Conservation (phyloP, 1,140 invertebrate species). For the Drosophila willistoni region DNA sequence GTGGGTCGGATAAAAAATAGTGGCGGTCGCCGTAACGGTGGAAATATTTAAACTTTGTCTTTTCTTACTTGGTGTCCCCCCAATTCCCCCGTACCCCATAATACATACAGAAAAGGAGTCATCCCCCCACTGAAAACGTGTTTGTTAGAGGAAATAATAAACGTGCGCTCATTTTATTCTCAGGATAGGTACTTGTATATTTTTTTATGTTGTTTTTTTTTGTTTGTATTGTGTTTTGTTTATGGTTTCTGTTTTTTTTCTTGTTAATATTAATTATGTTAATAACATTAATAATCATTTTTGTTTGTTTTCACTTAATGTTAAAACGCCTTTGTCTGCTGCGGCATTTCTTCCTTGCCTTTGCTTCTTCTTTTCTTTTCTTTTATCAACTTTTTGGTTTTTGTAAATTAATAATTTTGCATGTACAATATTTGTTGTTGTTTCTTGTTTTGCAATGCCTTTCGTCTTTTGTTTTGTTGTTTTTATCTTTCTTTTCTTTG, state of each 20-base stretch:
- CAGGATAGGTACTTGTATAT: constrained; percentile 81
- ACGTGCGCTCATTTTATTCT: constrained; percentile 80
- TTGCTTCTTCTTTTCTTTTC: constrained; percentile 16
- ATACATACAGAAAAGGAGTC: not conserved
- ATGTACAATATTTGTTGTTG: constrained; percentile 49
- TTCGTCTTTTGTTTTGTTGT: constrained; percentile 50
- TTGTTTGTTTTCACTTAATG: constrained; percentile 68
- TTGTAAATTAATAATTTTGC: constrained; percentile 76
- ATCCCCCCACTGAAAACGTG: constrained; percentile 13
- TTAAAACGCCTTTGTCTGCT: constrained; percentile 73
- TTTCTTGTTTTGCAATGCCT: constrained; percentile 59
- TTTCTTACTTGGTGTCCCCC: no score
- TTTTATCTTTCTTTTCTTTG: constrained; percentile 38
- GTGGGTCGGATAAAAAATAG: no score
- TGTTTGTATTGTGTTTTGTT: constrained; percentile 57
- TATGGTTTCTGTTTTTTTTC: constrained; percentile 36
- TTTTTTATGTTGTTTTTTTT: constrained; percentile 78
- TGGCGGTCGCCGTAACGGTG: no score
- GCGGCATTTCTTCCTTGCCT: constrained; percentile 35
- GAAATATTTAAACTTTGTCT: no score
- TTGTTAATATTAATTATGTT: constrained; percentile 81
- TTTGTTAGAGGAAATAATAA: constrained; percentile 77
- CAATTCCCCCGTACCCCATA: not conserved
- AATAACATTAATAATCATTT: constrained; percentile 80
- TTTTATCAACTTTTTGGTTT: constrained; percentile 33